Evolutionary conservation across 2,113 vertebrate genomes (phyloP).

Genomic region (Hemiscyllium ocellatum): DNA sequence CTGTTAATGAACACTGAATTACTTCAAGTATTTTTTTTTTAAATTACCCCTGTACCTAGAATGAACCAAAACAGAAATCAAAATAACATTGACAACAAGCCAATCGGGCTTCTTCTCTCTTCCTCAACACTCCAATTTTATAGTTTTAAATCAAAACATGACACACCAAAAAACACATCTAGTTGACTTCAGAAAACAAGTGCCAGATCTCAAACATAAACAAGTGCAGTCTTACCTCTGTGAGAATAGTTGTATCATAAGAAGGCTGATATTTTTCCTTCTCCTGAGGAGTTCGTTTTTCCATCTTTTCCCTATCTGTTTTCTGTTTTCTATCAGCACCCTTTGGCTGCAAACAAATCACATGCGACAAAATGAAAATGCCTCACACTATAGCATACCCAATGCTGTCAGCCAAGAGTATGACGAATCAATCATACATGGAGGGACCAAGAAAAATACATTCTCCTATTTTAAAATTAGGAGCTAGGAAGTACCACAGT

Average conservation of each 20-base stretch:
- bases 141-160: background rate
- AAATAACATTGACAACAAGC: fast-evolving
- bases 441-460: background rate
- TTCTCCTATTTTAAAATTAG: background rate
- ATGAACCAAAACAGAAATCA: fast-evolving
- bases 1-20: background rate
- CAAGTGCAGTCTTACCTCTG: constrained; percentile 66
- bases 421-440: background rate
- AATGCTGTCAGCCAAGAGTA: background rate
- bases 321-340: constrained; percentile 97
- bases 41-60: fast-evolving
- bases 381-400: background rate
- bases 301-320: constrained; percentile 96
- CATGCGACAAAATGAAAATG: background rate
- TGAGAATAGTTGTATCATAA: constrained; percentile 93
- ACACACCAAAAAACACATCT: background rate
- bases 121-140: background rate
- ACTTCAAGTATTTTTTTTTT: background rate
- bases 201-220: background rate
- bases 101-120: constrained; percentile 16
- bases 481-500: background rate
- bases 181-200: background rate
- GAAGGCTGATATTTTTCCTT: constrained; percentile 98
- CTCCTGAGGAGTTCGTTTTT: constrained; percentile 87
- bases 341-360: constrained; percentile 71